These are phyloP conservation scores for Cervus canadensis DNA, from an alignment of 2,113 vertebrate species.

Conservation along the genomic window DNA sequence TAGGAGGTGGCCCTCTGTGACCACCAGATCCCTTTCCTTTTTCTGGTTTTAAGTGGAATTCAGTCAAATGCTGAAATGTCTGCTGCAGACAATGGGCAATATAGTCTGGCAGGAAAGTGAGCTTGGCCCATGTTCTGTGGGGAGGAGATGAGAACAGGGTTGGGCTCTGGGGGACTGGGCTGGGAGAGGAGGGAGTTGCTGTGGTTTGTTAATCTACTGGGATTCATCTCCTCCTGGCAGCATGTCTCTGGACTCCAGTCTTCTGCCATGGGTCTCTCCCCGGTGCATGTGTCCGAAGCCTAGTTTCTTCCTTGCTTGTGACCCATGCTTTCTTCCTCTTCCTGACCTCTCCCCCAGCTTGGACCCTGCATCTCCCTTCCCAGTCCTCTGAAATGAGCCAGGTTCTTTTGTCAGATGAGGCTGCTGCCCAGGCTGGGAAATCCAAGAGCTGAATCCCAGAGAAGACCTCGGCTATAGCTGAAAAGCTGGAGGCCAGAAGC, in stretches of 20 bases:
- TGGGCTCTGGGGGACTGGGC: neutral
- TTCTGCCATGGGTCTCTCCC: neutral
- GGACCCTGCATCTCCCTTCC: neutral
- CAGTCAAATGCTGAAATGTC: constrained; percentile 41
- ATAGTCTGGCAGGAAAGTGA: constrained; percentile 30
- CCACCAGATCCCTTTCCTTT: neutral
- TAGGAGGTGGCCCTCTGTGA: constrained; percentile 15
- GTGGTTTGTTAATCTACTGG: constrained; percentile 9
- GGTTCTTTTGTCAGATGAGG: neutral
- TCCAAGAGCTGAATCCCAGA: neutral
- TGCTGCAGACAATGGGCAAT: constrained; percentile 12
- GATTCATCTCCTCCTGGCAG: neutral
- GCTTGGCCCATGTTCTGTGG: neutral
- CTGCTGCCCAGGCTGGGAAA: neutral
- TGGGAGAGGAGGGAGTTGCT: neutral
- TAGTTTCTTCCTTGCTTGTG: neutral
- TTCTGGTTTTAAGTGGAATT: constrained; percentile 57
- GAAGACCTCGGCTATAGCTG: neutral
- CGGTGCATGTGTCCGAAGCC: neutral
- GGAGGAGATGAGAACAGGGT: constrained; percentile 9
- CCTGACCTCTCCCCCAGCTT: neutral
- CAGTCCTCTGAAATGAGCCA: neutral
- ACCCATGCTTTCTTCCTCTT: neutral
- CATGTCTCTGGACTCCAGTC: neutral
- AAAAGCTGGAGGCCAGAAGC: neutral